Evolutionary conservation across 2,113 vertebrate species (phyloP), one percentile per base, ranked within the genome.

Genomic region (Prunella himalayana): DNA sequence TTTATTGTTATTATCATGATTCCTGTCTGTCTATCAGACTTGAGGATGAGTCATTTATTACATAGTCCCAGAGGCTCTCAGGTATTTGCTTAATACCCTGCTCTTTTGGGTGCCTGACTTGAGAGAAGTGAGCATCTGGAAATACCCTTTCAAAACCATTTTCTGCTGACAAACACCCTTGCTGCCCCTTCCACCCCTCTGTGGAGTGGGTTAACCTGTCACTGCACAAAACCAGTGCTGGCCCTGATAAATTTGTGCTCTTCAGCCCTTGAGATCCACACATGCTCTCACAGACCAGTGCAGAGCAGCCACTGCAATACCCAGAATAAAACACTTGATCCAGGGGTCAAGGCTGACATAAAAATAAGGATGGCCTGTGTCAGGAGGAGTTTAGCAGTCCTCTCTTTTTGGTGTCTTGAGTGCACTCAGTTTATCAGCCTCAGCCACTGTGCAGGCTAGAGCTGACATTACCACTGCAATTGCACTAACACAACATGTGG

Each of bases 401-500:
- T 71, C n/a, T 65, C 31, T 13, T 54, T 47, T 21, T 41, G 41
- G 5, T 35, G 27, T 63, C 56, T 56, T 63, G 66, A 33, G 44
- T 19, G 33, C 45, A 14, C 50, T 44, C 39, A 3, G 61, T 53
- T 88, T 31, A 17, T 60, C 82, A 63, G 54, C 54, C 76, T 28
- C 70, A 42, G 76, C 45, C 59, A 15, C 45, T 4, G 6, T 41
- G 73, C 63, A 16, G 54, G 16, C 54, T 47, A 1, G 57, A 86
- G 70, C 63, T 66, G 70, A 6, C 6, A 2, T 49, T 4, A 4
- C 28, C 71, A 9, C 15, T 63, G 56, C 72, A 59, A 2, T 6
- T 31, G 47, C 77, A 31, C 31, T 19, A 8, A 13, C 37, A 5
- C 0, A 2, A 8, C 4, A 1, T 3, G 10, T 31, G 65, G 60